phyloP scores from a whole-genome alignment of 2,888 invertebrate genomes.

The Limenitis arthemis region DNA sequence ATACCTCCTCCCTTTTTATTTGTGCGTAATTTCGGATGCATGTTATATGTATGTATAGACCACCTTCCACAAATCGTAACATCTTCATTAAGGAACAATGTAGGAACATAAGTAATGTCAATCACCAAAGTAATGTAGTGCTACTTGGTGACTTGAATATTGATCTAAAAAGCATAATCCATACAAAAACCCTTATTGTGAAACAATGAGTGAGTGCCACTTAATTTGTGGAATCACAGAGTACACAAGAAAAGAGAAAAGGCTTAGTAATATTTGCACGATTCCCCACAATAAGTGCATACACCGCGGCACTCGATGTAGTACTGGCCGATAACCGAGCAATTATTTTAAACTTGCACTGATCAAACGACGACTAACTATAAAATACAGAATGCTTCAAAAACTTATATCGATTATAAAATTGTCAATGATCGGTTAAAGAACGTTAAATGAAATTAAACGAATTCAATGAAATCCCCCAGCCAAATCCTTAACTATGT shows the following conservation, averaged over 20 bases:
- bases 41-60: no score
- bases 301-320: constrained; percentile 19
- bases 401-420: constrained; percentile 1
- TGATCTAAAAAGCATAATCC: not conserved
- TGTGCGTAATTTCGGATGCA: no score
- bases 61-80: constrained; percentile 2
- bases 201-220: no score
- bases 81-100: constrained; percentile 4
- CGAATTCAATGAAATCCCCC: constrained; percentile 9
- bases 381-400: constrained; percentile 10
- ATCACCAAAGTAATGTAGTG: not conserved
- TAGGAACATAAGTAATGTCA: not conserved
- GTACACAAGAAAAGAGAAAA: constrained; percentile 20
- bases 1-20: no score
- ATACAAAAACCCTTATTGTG: no score
- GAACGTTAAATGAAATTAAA: constrained; percentile 7
- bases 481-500: constrained; percentile 5
- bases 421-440: constrained; percentile 3
- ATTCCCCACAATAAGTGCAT: constrained; percentile 21
- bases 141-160: constrained; percentile 9
- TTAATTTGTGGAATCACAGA: constrained; percentile 12
- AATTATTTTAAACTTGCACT: constrained; percentile 10
- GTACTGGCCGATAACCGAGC: constrained; percentile 25
- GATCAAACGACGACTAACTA: no score
- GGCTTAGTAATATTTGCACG: constrained; percentile 18